Conservation (phyloP, 2,797 vertebrate species). For the Oryzias dopingdopingensis region DNA sequence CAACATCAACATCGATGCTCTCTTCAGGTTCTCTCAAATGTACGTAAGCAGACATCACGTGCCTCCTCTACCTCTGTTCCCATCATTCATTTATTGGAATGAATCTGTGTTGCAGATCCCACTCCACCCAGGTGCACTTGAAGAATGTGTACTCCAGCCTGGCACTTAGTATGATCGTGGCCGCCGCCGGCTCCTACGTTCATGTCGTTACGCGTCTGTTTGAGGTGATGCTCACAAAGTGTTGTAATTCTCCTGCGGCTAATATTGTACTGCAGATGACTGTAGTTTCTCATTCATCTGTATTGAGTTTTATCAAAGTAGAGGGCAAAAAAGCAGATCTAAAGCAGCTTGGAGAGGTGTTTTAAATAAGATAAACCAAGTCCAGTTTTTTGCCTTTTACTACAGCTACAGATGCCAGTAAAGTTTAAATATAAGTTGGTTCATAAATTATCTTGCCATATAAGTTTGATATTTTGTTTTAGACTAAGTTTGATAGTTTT, state of each 20-base stretch:
- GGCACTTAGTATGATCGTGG: conserved; percentile 90
- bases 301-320: no score
- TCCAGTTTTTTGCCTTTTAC: no score
- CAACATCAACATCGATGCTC: conserved; percentile 72
- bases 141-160: conserved; percentile 95
- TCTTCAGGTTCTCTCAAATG: conserved; percentile 78
- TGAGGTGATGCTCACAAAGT: conserved; percentile 78
- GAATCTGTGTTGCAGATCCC: conserved; percentile 71
- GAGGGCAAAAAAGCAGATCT: no score
- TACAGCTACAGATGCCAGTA: no score
- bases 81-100: neutral
- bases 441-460: no score
- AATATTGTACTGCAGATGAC: no score
- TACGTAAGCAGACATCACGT: conserved; percentile 37
- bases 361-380: no score
- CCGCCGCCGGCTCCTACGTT: conserved; percentile 87
- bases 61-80: neutral
- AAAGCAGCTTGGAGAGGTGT: no score
- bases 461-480: no score
- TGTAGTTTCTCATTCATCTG: no score
- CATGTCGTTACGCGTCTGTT: conserved; percentile 87
- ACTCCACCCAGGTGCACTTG: conserved; percentile 92
- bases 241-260: neutral
- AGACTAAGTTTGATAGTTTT: no score
- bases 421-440: no score